Percentiles rank a stretch among this genome's conserved stretches.
phyloP scores from a whole-genome alignment of 2,113 vertebrate species.

The Tretioscincus oriximinensis region DNA sequence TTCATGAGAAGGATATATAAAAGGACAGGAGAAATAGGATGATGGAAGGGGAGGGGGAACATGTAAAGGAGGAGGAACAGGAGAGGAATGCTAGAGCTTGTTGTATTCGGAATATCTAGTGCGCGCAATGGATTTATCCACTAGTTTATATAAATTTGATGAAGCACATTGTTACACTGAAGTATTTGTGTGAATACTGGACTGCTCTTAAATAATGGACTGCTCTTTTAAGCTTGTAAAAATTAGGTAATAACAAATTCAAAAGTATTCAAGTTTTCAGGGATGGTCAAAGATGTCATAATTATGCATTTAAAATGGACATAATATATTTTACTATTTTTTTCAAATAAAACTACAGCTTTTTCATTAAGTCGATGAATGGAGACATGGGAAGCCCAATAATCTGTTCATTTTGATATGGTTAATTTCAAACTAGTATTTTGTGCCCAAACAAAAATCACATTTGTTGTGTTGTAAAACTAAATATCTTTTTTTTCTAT shows the following conservation, averaged over 20 bases:
- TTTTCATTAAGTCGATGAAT: background rate
- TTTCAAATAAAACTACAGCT: too few species aligned
- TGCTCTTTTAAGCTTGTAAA: accelerated
- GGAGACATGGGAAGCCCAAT: background rate
- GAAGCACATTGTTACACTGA: background rate
- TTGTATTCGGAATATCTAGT: too few species aligned
- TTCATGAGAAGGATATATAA: too few species aligned
- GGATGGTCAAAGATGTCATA: background rate
- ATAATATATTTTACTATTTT: background rate
- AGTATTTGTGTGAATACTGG: background rate
- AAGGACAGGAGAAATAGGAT: too few species aligned
- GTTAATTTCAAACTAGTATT: background rate
- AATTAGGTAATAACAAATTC: background rate
- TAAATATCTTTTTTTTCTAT: background rate
- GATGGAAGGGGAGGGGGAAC: too few species aligned
- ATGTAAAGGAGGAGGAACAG: too few species aligned
- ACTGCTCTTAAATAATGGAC: too few species aligned
- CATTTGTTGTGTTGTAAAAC: too few species aligned
- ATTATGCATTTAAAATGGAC: background rate
- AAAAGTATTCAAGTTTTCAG: accelerated
- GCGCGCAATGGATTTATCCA: too few species aligned
- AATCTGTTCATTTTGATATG: background rate
- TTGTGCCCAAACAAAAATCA: too few species aligned
- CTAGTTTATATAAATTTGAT: too few species aligned
- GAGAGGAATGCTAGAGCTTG: too few species aligned